Percentiles rank a stretch among this genome's conserved stretches.
Conservation (phyloP, 2,888 invertebrate species). For the Tipula vernalis region DNA sequence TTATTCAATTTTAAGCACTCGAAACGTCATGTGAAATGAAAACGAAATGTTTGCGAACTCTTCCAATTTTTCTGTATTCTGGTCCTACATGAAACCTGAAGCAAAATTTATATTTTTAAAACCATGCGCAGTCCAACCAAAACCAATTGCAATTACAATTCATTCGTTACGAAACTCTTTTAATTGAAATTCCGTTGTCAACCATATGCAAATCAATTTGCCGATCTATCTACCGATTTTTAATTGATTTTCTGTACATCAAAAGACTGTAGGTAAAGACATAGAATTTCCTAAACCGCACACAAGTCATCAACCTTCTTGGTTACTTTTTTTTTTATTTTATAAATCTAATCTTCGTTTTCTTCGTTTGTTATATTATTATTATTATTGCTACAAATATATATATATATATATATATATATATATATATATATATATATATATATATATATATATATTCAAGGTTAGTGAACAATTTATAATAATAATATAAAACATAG, state of each 20-base stretch:
- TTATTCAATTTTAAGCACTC: too few relatives aligned
- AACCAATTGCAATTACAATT: not conserved
- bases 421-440: not conserved
- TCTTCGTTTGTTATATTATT: not conserved
- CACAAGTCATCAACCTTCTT: not conserved
- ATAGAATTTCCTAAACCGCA: not conserved
- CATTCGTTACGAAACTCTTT: not conserved
- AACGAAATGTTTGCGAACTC: not conserved
- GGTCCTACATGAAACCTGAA: too few relatives aligned
- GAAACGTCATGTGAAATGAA: not conserved
- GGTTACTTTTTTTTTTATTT: not conserved
- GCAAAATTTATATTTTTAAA: too few relatives aligned
- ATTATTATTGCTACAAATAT: not conserved
- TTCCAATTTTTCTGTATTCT: not conserved
- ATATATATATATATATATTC: not conserved
- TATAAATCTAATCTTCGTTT: not conserved
- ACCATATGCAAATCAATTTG: not conserved
- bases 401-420: not conserved
- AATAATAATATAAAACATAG: not conserved
- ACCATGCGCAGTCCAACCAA: too few relatives aligned
- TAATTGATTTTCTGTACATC: not conserved
- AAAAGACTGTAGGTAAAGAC: not conserved
- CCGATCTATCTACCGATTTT: not conserved
- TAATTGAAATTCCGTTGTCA: not conserved
- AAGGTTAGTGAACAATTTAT: conserved; percentile 4